Evolutionary conservation across 2,113 vertebrate species (phyloP).

Genomic region (Emydocephalus ijimae): DNA sequence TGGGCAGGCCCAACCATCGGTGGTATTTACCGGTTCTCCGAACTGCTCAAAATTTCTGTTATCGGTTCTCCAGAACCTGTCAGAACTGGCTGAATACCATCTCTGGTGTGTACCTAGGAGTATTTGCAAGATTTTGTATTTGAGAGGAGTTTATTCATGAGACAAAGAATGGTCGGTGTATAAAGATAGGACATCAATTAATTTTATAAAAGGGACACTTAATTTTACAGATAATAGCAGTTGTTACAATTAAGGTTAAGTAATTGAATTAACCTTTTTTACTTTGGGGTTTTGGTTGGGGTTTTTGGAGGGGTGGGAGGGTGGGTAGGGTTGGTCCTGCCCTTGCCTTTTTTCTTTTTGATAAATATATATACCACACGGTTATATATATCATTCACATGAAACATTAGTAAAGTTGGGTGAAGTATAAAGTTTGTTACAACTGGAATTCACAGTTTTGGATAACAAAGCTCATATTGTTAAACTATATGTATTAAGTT

Average conservation of each 20-base stretch:
- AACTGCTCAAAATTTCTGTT: too few relatives aligned
- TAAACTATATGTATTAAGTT: slow-evolving; percentile 45
- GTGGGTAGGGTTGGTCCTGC: background rate
- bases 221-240: background rate
- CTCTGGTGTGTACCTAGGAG: background rate
- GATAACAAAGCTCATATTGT: background rate
- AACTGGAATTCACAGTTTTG: background rate
- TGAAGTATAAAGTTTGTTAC: background rate
- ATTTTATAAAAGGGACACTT: background rate
- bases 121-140: background rate
- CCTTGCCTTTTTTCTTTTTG: background rate
- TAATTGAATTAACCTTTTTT: background rate
- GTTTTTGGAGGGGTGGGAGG: too few relatives aligned
- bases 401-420: background rate
- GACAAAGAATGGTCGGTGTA: background rate
- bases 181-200: background rate
- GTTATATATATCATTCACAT: background rate
- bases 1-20: too few relatives aligned
- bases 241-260: background rate
- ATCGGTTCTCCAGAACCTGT: too few relatives aligned
- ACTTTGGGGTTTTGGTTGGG: background rate
- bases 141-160: background rate
- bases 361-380: background rate
- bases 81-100: too few relatives aligned
- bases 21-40: too few relatives aligned